Evolutionary conservation across 2,888 invertebrate species (phyloP).

Genomic region (Hesperia comma): DNA sequence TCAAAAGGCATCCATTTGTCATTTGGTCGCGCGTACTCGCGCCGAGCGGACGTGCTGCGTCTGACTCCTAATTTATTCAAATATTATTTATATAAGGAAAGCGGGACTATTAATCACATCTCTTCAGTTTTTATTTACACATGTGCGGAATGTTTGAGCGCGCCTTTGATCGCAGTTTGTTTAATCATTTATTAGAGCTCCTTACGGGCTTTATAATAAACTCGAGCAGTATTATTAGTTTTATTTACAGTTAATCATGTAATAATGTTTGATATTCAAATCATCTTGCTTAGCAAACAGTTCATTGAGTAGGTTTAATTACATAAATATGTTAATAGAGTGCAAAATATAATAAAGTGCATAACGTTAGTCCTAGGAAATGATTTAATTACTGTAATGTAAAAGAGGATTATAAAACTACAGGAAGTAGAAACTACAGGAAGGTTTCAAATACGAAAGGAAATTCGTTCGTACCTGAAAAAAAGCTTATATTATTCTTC

Average conservation of each 20-base stretch:
- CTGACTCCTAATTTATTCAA: conserved; percentile 80
- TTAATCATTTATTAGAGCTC: conserved; percentile 63
- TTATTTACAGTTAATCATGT: conserved; percentile 7
- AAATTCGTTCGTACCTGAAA: no score
- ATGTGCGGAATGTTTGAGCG: conserved; percentile 64
- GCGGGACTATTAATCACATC: conserved; percentile 81
- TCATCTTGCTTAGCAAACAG: not conserved
- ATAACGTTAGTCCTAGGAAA: no score
- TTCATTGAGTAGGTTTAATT: not conserved
- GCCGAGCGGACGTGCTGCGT: conserved; percentile 72
- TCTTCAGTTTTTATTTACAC: conserved; percentile 81
- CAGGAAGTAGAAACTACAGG: no score
- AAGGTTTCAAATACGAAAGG: no score
- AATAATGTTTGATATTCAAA: not conserved
- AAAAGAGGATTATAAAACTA: no score
- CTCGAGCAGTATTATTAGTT: conserved; percentile 5
- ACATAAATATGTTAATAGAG: not conserved
- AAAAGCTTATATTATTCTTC: no score
- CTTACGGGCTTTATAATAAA: conserved; percentile 28
- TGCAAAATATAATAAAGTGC: not conserved
- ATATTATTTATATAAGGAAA: conserved; percentile 84
- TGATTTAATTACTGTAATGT: no score
- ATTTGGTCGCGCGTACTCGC: conserved; percentile 76
- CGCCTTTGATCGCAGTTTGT: conserved; percentile 72
- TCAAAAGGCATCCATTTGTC: conserved; percentile 83